Evolutionary conservation across 2,113 vertebrate species (phyloP), one percentile per base, ranked within the genome.

Genomic region (Ochotona curzoniae): DNA sequence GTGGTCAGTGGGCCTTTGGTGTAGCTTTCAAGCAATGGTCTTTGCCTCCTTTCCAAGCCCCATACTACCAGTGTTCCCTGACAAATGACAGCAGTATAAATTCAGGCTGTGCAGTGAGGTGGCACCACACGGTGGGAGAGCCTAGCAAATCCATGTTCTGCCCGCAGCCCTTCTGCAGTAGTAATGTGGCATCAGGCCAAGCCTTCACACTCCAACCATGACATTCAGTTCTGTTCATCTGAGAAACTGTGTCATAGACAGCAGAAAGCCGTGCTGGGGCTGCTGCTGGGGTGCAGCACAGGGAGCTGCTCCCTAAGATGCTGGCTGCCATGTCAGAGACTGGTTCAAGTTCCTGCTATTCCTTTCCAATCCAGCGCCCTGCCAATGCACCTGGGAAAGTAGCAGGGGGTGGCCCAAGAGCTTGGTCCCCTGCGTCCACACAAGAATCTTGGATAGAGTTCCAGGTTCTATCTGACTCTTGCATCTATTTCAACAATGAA

Each of bases 211-310:
- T 64, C 32, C 75, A 11, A 54, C 70, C 47, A 12, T 61, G 11
- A 82, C 26, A 44, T 38, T 81, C 3, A 67, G 6, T 28, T 78
- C 69, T 78, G 64, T 5, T 57, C 30, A 90, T 51, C 23, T 44
- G 32, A 71, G 87, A 95, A 80, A 32, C 20, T 38, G 10, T 49
- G 57, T 25, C 89, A 89, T 91, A 85, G 21, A 13, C 54, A 57
- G 17, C 14, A 14, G 17, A 18, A 57, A 57, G 5, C 54, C 54
- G 14, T 57, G 54, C 14, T 14, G 14, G 54, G 54, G 54, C 54
- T 18, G 18, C 14, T 57, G 54, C 17, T 57, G 54, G 14, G 54
- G 54, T 57, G 54, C 54, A 57, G 54, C 18, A 18, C 14, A 18
- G 14, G 14, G 18, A 57, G 54, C 54, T 18, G 14, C 54, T 6